Percentiles rank a stretch among this genome's conserved stretches.
Evolutionary conservation across 2,888 invertebrate species (phyloP).

Genomic region (Zaprionus lineosus): DNA sequence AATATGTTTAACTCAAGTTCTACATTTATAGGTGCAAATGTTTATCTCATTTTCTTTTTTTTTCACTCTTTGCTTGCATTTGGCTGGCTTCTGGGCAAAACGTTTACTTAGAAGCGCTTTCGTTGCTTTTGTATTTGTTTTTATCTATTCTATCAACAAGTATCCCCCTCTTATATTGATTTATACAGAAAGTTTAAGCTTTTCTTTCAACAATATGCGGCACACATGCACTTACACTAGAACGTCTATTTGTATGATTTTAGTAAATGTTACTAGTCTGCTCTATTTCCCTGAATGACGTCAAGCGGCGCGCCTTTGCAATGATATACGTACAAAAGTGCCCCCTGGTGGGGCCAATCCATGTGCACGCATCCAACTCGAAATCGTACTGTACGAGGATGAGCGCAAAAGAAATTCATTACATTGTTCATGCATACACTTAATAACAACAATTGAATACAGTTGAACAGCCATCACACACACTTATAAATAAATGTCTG

Average conservation of each 20-base stretch:
- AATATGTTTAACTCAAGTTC: too few species aligned
- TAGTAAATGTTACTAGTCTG: slow-evolving; percentile 22
- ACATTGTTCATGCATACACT: slow-evolving; percentile 63
- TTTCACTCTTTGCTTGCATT: slow-evolving; percentile 20
- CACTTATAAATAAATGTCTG: too few species aligned
- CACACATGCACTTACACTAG: slow-evolving; percentile 43
- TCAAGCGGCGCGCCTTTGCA: slow-evolving; percentile 62
- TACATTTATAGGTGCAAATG: not conserved
- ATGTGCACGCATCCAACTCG: slow-evolving; percentile 61
- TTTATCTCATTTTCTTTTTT: not conserved
- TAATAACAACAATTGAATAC: slow-evolving; percentile 48
- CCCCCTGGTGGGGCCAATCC: slow-evolving; percentile 21
- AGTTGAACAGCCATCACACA: slow-evolving; percentile 4
- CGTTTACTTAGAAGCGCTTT: slow-evolving; percentile 31
- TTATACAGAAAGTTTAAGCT: slow-evolving; percentile 46
- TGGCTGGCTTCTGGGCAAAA: slow-evolving; percentile 29
- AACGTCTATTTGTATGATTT: slow-evolving; percentile 44
- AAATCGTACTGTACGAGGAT: slow-evolving; percentile 28
- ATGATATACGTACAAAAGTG: slow-evolving; percentile 21
- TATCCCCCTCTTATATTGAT: slow-evolving; percentile 60
- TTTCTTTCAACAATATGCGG: slow-evolving; percentile 42
- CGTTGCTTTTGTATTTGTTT: slow-evolving; percentile 17
- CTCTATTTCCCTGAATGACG: slow-evolving; percentile 51
- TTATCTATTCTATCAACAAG: slow-evolving; percentile 58
- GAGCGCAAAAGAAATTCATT: slow-evolving; percentile 48